These are phyloP conservation scores for Oconnorella tubifera DNA, from an alignment of 2,888 invertebrate species.

Conservation along the genomic window DNA sequence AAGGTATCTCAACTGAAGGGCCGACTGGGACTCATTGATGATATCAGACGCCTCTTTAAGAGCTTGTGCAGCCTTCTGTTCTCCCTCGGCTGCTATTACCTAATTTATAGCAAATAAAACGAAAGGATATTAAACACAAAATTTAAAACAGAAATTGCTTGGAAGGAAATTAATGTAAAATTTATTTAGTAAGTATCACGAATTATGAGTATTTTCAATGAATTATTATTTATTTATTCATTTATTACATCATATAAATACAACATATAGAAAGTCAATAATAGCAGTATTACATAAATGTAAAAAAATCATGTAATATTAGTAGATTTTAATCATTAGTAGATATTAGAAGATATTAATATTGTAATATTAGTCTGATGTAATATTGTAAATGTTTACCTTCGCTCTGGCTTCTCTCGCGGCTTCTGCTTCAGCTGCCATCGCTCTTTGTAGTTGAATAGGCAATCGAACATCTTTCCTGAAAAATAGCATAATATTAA, in stretches of 20 bases:
- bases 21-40: conserved; percentile 83
- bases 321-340: too few species aligned
- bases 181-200: too few species aligned
- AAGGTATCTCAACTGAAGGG: conserved; percentile 85
- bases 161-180: not conserved
- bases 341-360: too few species aligned
- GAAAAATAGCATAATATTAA: not conserved
- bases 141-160: not conserved
- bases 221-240: too few species aligned
- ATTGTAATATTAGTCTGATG: not conserved
- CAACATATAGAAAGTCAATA: too few species aligned
- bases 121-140: not conserved
- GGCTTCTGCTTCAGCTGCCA: not conserved
- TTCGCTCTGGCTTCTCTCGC: not conserved
- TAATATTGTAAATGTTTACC: not conserved
- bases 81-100: conserved; percentile 91
- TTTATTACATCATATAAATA: too few species aligned
- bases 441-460: not conserved
- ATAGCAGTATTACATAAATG: too few species aligned
- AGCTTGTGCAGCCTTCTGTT: conserved; percentile 87
- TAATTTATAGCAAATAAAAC: not conserved
- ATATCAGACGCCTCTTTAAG: conserved; percentile 89
- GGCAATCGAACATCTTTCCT: not conserved
- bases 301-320: not conserved
- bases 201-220: too few species aligned